These are phyloP conservation scores for Xestia ashworthii DNA, from an alignment of 2,888 invertebrate genomes.

Conservation along the genomic window DNA sequence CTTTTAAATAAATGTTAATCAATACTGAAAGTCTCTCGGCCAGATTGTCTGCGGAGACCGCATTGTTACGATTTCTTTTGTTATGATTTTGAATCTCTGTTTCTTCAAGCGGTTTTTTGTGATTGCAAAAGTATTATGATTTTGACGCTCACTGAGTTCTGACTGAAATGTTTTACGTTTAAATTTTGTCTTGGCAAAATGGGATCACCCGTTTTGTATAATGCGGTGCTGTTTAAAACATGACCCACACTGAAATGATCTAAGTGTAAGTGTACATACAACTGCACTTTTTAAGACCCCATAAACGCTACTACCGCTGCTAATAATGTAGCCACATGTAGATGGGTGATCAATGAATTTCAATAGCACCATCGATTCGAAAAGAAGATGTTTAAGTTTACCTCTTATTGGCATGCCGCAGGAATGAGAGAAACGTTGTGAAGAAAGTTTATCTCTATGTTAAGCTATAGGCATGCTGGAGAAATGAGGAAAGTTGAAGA, in stretches of 20 bases:
- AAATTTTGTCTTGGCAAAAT: background rate
- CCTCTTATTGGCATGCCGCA: background rate
- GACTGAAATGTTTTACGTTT: background rate
- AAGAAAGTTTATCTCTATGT: too few species aligned
- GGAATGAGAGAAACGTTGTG: too few species aligned
- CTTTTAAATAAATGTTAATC: slow-evolving; percentile 39
- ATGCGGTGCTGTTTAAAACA: background rate
- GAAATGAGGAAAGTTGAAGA: too few species aligned
- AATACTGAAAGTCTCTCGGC: slow-evolving; percentile 9
- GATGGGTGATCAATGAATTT: too few species aligned
- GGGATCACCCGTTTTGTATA: background rate
- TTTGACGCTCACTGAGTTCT: background rate
- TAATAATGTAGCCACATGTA: background rate
- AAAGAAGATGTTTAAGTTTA: background rate
- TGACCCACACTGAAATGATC: background rate
- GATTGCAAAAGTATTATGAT: slow-evolving; percentile 1
- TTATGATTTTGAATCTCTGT: slow-evolving; percentile 11
- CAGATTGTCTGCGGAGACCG: background rate
- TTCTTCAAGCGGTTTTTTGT: slow-evolving; percentile 1
- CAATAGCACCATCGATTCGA: background rate
- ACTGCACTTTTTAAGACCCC: background rate
- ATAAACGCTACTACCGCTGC: background rate
- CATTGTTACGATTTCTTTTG: slow-evolving; percentile 30
- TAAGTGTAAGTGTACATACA: background rate
- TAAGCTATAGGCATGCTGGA: background rate